Evolutionary conservation across 2,888 invertebrate species (phyloP).

Genomic region (Oscheius sp.): DNA sequence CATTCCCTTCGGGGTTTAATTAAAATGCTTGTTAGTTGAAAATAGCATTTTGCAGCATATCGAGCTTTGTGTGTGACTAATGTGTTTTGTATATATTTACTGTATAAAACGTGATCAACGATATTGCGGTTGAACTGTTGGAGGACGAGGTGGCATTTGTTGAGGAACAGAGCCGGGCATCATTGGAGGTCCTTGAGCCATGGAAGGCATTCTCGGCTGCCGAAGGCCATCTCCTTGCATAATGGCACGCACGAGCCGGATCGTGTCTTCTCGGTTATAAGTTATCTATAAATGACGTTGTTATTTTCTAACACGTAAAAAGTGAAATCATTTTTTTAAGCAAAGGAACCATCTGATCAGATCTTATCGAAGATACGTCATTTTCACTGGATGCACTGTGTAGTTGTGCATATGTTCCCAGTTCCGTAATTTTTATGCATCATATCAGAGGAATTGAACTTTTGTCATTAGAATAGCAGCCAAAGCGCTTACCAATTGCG

Average conservation of each 20-base stretch:
- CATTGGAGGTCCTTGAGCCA: background rate
- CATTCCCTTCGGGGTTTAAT: background rate
- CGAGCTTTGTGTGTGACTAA: background rate
- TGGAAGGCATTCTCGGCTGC: background rate
- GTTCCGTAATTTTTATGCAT: constrained; percentile 3
- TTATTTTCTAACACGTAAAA: background rate
- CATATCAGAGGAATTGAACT: constrained; percentile 15
- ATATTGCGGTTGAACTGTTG: background rate
- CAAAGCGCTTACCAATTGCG: background rate
- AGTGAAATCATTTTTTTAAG: background rate
- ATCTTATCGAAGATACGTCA: constrained; percentile 29
- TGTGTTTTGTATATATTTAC: background rate
- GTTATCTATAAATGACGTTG: constrained; percentile 41
- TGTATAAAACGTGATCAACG: background rate
- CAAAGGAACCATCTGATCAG: constrained; percentile 20
- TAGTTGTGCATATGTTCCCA: constrained; percentile 5
- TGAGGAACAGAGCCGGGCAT: constrained; percentile 4
- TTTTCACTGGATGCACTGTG: constrained; percentile 19
- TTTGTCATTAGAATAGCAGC: background rate
- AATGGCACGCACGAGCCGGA: constrained; percentile 49
- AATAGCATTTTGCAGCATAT: background rate
- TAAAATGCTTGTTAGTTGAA: background rate
- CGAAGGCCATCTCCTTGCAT: constrained; percentile 50
- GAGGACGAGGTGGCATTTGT: constrained; percentile 3
- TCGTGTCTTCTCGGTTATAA: constrained; percentile 46